A percentile compares a stretch with the other conserved stretches of the same genome.
phyloP scores from a whole-genome alignment of 2,113 vertebrate genomes.

The Oenanthe oenanthe region DNA sequence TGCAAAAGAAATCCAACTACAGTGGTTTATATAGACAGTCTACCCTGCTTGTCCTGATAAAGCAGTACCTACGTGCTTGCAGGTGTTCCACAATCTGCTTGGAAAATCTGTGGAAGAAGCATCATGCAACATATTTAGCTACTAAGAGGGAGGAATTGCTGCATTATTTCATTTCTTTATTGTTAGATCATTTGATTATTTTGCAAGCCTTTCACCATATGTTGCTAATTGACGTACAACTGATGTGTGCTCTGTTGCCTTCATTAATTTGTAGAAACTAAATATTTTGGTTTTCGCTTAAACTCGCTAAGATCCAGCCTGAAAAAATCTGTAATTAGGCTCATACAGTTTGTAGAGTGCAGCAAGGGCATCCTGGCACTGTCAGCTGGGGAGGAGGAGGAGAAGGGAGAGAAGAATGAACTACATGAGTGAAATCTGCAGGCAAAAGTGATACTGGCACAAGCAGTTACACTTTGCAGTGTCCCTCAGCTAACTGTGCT shows the following conservation, averaged over 20 bases:
- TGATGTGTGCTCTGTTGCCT: constrained; percentile 29
- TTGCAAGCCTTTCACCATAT: constrained; percentile 59
- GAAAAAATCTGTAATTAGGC: constrained; percentile 47
- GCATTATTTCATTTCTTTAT: constrained; percentile 47
- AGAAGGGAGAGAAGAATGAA: constrained; percentile 13
- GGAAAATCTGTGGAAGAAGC: constrained; percentile 29
- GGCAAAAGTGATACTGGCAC: background rate
- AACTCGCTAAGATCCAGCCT: background rate
- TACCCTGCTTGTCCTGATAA: background rate
- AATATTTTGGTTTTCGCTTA: constrained; percentile 67
- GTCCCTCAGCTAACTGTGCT: background rate
- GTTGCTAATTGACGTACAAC: constrained; percentile 67
- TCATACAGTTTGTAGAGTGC: constrained; percentile 17
- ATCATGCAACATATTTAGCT: background rate
- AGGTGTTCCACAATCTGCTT: constrained; percentile 76
- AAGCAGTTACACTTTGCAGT: constrained; percentile 15
- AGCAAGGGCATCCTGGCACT: background rate
- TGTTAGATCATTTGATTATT: constrained; percentile 64
- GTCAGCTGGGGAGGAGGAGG: constrained; percentile 30
- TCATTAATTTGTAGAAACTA: constrained; percentile 66
- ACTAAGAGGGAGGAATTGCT: background rate
- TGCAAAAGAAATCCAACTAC: background rate
- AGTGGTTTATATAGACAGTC: background rate
- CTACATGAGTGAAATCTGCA: background rate
- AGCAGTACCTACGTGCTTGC: constrained; percentile 27